Conservation (phyloP, 2,888 invertebrate genomes). For the Dendrolimus houi region DNA sequence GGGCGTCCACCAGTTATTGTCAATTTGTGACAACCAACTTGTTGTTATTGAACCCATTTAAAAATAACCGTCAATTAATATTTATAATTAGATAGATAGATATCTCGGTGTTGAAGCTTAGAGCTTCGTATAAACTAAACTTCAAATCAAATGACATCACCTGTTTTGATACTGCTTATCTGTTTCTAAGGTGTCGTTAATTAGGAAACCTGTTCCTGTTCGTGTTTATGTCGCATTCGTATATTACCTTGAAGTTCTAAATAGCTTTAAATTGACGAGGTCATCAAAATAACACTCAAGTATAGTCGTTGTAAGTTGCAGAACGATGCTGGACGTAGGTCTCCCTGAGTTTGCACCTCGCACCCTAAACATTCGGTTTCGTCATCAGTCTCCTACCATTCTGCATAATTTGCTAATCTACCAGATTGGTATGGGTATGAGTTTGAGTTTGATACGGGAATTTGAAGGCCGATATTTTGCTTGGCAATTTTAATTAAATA, state of each 20-base stretch:
- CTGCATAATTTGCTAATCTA: too few relatives aligned
- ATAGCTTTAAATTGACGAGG: too few relatives aligned
- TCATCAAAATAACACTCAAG: too few relatives aligned
- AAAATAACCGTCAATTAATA: constrained; percentile 7
- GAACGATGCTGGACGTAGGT: too few relatives aligned
- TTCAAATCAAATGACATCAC: constrained; percentile 24
- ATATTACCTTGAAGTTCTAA: background rate
- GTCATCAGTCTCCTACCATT: too few relatives aligned
- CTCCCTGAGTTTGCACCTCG: too few relatives aligned
- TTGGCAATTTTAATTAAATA: too few relatives aligned
- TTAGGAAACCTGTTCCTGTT: constrained; percentile 22
- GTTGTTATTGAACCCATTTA: constrained; percentile 7
- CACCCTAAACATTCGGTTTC: too few relatives aligned
- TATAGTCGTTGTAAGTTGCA: too few relatives aligned
- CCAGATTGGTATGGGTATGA: too few relatives aligned
- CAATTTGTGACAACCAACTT: constrained; percentile 18
- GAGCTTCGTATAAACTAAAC: background rate
- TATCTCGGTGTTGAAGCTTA: background rate
- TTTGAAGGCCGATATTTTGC: too few relatives aligned
- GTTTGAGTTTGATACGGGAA: too few relatives aligned
- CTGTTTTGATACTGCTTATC: constrained; percentile 35
- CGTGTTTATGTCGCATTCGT: constrained; percentile 18
- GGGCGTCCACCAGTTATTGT: constrained; percentile 16
- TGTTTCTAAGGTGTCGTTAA: constrained; percentile 32
- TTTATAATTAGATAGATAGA: constrained; percentile 7